Percentiles rank a stretch among this genome's conserved stretches.
phyloP scores from a whole-genome alignment of 1,140 invertebrate genomes.

The Polyergus mexicanus region DNA sequence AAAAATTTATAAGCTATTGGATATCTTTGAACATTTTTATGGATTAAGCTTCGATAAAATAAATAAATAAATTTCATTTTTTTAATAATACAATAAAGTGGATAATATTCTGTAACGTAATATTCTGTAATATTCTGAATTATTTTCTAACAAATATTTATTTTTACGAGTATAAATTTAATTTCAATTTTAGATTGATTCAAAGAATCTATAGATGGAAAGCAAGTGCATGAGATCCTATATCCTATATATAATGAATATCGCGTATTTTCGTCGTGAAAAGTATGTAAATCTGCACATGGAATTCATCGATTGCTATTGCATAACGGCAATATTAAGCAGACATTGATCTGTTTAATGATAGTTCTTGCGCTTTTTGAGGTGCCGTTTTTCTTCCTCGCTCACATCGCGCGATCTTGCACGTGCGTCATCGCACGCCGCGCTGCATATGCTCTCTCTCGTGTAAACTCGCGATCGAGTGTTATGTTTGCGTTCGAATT shows the following conservation, averaged over 20 bases:
- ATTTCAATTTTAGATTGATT: constrained; percentile 5
- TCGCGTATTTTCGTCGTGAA: neutral
- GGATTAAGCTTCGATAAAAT: neutral
- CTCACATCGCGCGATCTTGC: neutral
- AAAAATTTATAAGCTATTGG: neutral
- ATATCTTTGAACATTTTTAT: neutral
- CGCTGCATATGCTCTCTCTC: constrained; percentile 19
- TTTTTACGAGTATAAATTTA: neutral
- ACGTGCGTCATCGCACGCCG: constrained; percentile 43
- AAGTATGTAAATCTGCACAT: neutral
- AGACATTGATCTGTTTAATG: constrained; percentile 26
- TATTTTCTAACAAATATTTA: neutral
- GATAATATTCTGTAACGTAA: too few relatives aligned
- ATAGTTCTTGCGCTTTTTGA: neutral
- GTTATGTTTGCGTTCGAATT: neutral
- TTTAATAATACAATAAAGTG: neutral
- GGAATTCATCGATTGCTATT: neutral
- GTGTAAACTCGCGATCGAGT: constrained; percentile 25
- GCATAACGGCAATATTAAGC: constrained; percentile 39
- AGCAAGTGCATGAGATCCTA: neutral
- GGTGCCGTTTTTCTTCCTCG: neutral
- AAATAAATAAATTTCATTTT: neutral
- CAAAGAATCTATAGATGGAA: neutral
- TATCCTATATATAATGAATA: neutral
- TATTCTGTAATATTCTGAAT: too few relatives aligned